Base-by-base conservation (phyloP, 2,113 vertebrate genomes). In the Chrysochloris asiatica region DNA sequence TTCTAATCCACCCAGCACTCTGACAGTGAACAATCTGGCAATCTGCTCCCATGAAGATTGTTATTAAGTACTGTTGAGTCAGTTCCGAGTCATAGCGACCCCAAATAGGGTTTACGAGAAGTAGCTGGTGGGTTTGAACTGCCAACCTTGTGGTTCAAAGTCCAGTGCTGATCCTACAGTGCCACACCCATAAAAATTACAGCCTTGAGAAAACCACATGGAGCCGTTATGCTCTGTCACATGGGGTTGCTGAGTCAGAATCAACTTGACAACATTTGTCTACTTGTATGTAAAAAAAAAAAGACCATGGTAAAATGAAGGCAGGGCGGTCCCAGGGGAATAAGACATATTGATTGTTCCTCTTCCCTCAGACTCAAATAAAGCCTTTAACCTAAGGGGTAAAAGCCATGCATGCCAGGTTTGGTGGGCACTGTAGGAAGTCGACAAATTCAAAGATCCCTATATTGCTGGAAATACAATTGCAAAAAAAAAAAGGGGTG, bases 391-490 rank as follows among this genome's bases (percentile, higher is more conserved):
- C 36, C 63, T 67, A 69, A 36, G 77, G 78, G 47, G 71, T 52
- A 47, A 83, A 85, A 86, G 33, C 61, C 63, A 59, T 28, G 59
- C 75, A 88, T 67, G 90, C 88, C 86, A 80, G 90, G 91, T 72
- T 95, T 83, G 71, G 76, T n/a, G 90, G 72, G 92, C 95, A 56
- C 59, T 52, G 48, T 86, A 89, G 95, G 94, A 89, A 82, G 90
- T 85, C 80, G 7, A 89, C 95, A 77, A 93, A 96, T 97, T 96
- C 77, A 84, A 95, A 96, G 93, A 92, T 36, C 86, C 59, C 67
- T 43, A 61, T 88, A 91, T 56, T 94, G 91, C 94, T 96, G 93
- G 82, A 97, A 98, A 97, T 95, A 96, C 96, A 98, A 97, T 93
- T 97, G 96, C 97, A 97, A 94, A 95, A 97, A 97, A 87, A 75